phyloP scores from a whole-genome alignment of 1,140 invertebrate species.

The Neodiprion virginianus region DNA sequence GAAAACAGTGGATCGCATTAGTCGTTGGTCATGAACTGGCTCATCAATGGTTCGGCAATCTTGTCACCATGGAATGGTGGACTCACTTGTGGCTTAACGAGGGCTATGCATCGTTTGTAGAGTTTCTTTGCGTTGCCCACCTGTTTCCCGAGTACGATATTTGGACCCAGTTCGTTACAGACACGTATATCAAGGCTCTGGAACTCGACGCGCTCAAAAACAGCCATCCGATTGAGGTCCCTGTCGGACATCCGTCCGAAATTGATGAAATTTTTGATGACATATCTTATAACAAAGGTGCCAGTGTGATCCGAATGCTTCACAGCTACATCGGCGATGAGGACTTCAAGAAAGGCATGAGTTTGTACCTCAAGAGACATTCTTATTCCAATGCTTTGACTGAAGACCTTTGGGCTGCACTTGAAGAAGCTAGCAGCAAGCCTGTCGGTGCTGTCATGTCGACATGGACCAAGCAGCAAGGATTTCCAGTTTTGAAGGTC shows the following conservation, averaged over 20 bases:
- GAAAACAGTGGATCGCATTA: constrained; percentile 87
- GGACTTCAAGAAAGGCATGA: constrained; percentile 95
- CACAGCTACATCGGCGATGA: constrained; percentile 94
- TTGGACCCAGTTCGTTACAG: constrained; percentile 91
- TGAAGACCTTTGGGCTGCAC: constrained; percentile 91
- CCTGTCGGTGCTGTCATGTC: constrained; percentile 93
- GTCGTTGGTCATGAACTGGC: constrained; percentile 89
- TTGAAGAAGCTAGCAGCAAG: constrained; percentile 89
- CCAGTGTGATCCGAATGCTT: constrained; percentile 95
- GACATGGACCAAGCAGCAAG: constrained; percentile 93
- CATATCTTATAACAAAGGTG: constrained; percentile 94
- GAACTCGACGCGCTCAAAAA: constrained; percentile 89
- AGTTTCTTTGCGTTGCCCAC: constrained; percentile 86
- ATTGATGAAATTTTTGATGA: constrained; percentile 96
- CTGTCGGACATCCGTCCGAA: constrained; percentile 87
- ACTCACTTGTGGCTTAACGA: constrained; percentile 90
- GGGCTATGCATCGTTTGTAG: constrained; percentile 90
- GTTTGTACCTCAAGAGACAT: constrained; percentile 88
- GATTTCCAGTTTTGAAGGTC: constrained; percentile 77
- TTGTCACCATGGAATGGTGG: constrained; percentile 94
- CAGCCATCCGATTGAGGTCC: constrained; percentile 91
- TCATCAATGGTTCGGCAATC: constrained; percentile 89
- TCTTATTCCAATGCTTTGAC: constrained; percentile 91
- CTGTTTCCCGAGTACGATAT: constrained; percentile 93
- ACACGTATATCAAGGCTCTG: constrained; percentile 81